Percentiles rank a stretch among this genome's conserved stretches.
Conservation (phyloP, 2,113 vertebrate genomes). For the Podarcis muralis region DNA sequence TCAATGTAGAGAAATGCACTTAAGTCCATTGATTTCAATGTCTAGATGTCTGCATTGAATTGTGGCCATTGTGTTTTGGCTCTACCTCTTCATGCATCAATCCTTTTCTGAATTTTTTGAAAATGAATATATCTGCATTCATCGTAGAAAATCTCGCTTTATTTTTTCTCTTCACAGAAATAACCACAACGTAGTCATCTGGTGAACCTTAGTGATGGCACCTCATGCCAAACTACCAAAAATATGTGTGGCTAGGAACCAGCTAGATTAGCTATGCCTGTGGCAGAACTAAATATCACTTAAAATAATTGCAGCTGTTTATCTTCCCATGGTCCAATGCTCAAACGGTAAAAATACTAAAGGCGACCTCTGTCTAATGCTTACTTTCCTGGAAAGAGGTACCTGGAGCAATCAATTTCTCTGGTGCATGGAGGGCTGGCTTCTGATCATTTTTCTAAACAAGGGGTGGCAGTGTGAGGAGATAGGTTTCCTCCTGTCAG, state of each 20-base stretch:
- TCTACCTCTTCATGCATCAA: neutral
- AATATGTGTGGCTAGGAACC: neutral
- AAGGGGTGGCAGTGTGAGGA: slow-evolving; percentile 33
- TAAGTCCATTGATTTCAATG: neutral
- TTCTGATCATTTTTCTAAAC: slow-evolving; percentile 44
- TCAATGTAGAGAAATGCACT: neutral
- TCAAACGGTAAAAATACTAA: neutral
- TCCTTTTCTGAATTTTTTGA: neutral
- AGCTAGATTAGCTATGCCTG: neutral
- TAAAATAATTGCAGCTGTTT: neutral
- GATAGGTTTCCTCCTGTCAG: slow-evolving; percentile 61
- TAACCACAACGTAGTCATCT: neutral
- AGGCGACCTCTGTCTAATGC: neutral
- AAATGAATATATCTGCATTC: neutral
- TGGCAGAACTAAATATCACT: neutral
- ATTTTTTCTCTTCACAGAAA: neutral
- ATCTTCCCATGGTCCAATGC: neutral
- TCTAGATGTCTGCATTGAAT: neutral
- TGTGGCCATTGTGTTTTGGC: neutral
- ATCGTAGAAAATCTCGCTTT: neutral
- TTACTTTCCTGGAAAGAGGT: slow-evolving; percentile 21
- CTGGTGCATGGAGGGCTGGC: slow-evolving; percentile 1
- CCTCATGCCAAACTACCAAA: neutral
- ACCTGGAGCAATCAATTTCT: slow-evolving; percentile 57
- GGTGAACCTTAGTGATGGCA: neutral